phyloP scores from a whole-genome alignment of 2,888 invertebrate genomes.

The Sinohyriopsis cumingii region DNA sequence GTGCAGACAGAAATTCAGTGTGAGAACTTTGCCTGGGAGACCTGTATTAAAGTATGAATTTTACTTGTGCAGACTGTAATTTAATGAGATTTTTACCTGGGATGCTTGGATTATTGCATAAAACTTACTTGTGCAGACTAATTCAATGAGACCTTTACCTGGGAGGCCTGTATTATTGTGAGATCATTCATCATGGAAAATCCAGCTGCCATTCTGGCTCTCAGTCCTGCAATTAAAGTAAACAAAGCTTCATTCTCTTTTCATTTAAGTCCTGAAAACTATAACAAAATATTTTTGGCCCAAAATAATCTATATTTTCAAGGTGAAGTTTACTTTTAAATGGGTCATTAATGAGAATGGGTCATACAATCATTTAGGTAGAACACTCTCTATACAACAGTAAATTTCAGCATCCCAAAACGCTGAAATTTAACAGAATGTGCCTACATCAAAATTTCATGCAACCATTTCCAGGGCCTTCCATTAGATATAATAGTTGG shows the following conservation, averaged over 20 bases:
- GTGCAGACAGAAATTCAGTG: conserved; percentile 75
- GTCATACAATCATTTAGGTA: too few species aligned
- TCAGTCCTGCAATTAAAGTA: conserved; percentile 76
- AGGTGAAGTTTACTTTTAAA: too few species aligned
- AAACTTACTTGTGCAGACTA: conserved; percentile 91
- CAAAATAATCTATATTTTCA: too few species aligned
- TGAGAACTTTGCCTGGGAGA: conserved; percentile 70
- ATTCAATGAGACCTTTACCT: conserved; percentile 41
- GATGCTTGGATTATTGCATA: conserved; percentile 90
- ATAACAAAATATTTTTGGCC: too few species aligned
- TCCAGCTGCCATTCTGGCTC: conserved; percentile 94
- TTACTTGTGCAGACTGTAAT: conserved; percentile 85
- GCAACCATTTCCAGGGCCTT: too few species aligned
- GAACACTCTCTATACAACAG: too few species aligned
- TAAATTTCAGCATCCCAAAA: too few species aligned
- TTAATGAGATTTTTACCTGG: conserved; percentile 32
- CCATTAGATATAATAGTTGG: too few species aligned
- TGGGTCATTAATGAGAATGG: too few species aligned
- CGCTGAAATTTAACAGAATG: too few species aligned
- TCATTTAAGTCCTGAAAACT: background rate
- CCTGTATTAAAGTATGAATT: conserved; percentile 93
- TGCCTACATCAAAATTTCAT: too few species aligned
- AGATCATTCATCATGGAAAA: conserved; percentile 96
- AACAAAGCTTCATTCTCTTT: background rate
- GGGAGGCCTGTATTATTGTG: conserved; percentile 87